Evolutionary conservation across 2,797 vertebrate species (phyloP), one percentile per base, ranked within the genome.

Genomic region (Melanotaenia boesemani): DNA sequence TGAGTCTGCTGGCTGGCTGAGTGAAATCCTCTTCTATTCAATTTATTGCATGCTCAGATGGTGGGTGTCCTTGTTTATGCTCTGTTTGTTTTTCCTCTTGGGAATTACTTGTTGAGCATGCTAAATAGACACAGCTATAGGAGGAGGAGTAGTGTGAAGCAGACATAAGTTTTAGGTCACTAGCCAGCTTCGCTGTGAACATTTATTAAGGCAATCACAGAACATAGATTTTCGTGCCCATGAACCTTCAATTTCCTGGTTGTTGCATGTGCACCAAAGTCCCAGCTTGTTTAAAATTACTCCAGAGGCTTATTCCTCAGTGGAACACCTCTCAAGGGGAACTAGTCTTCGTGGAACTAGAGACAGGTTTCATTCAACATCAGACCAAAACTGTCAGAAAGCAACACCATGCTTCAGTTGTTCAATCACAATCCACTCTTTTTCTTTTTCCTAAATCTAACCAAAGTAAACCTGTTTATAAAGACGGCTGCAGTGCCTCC

Each of bases 1-100:
- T 67, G 67, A 20, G 48, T 44, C 79, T 37, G 55, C 69, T 34
- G 84, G 73, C 32, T 57, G 54, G 65, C 59, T 73, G 60, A 81
- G 67, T 60, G 69, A 70, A 77, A 79, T 82, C 61, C 65, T 80
- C 74, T 80, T 80, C 46, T 78, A 82, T 82, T 78, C 24, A 76
- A 66, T 7, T 6, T 28, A 70, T 73, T 82, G 59, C 44, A 95
- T 95, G 67, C 84, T 86, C 61, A 24, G 37, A 59, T 8, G 58
- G 67, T 81, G 75, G 72, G 63, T 70, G 80, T 80, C 46, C 54
- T 95, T 97, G 82, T 88, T 62, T 64, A 15, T 57, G 32, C 41
- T 24, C 26, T 57, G 63, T 60, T 48, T 73, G 61, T 77, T 64
- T 76, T 59, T 66, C 52, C 55, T 30, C n/a, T 30, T 64, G 60